These are phyloP conservation scores for Chironomus riparius DNA, from an alignment of 2,888 invertebrate species.

Conservation along the genomic window DNA sequence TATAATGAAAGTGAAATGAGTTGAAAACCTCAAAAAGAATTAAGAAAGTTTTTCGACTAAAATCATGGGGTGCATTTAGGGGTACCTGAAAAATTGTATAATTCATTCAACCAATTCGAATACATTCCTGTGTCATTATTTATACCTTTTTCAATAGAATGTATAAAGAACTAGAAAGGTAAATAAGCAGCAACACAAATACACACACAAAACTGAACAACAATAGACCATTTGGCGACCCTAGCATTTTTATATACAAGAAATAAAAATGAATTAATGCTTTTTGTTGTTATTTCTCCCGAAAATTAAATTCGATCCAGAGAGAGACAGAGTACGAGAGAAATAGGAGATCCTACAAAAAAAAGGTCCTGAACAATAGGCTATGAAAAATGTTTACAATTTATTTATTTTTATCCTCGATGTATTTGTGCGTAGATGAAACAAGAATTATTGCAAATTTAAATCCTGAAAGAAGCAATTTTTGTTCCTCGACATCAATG, in stretches of 20 bases:
- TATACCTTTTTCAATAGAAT: slow-evolving; percentile 10
- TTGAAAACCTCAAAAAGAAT: not conserved
- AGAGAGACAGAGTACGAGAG: not conserved
- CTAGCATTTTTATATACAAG: not conserved
- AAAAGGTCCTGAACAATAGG: slow-evolving; percentile 9
- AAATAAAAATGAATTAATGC: slow-evolving; percentile 15
- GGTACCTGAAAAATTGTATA: too few species aligned
- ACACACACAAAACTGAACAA: not conserved
- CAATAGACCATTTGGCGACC: slow-evolving; percentile 27
- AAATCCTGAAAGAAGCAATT: not conserved
- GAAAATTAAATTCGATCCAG: slow-evolving; percentile 23
- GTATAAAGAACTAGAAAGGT: not conserved
- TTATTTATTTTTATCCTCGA: slow-evolving; percentile 5
- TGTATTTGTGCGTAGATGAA: not conserved
- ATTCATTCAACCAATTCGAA: not conserved
- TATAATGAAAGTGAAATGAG: slow-evolving; percentile 7
- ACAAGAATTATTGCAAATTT: not conserved
- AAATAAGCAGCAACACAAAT: slow-evolving; percentile 5
- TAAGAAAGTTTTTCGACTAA: too few species aligned
- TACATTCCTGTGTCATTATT: slow-evolving; percentile 12
- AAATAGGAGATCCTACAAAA: not conserved
- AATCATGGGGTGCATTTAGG: too few species aligned
- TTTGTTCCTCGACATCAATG: not conserved
- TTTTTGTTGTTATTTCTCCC: slow-evolving; percentile 12
- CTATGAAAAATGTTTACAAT: slow-evolving; percentile 24